Conservation (phyloP, 2,797 vertebrate species). For the Chiloscyllium punctatum region DNA sequence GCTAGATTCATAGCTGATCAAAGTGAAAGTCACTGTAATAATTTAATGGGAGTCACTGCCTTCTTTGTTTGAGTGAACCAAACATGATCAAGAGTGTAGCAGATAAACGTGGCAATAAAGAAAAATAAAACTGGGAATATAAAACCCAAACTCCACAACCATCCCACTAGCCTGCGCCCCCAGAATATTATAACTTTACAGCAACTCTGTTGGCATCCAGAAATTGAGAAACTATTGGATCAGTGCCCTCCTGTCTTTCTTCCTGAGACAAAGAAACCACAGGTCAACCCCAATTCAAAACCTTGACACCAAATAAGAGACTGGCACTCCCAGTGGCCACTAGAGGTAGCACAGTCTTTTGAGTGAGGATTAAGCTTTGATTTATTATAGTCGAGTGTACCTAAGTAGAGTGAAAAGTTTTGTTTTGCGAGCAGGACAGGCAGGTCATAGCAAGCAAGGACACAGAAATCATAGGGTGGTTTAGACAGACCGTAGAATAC, state of each 20-base stretch:
- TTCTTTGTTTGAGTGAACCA: background rate
- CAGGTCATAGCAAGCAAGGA: too few relatives aligned
- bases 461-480: too few relatives aligned
- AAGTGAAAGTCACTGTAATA: background rate
- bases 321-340: background rate
- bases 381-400: too few relatives aligned
- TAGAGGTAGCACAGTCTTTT: background rate
- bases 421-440: too few relatives aligned
- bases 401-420: too few relatives aligned
- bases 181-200: background rate
- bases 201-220: too few relatives aligned
- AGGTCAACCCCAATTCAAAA: background rate
- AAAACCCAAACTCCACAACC: too few relatives aligned
- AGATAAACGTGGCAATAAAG: background rate
- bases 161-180: too few relatives aligned
- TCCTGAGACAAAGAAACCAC: too few relatives aligned
- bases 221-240: background rate
- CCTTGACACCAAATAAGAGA: background rate
- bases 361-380: too few relatives aligned
- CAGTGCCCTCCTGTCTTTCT: too few relatives aligned
- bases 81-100: background rate
- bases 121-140: background rate
- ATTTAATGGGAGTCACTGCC: background rate
- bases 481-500: too few relatives aligned
- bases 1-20: constrained; percentile 7